Conservation (phyloP, 2,888 invertebrate genomes). For the Andrena bucephala region DNA sequence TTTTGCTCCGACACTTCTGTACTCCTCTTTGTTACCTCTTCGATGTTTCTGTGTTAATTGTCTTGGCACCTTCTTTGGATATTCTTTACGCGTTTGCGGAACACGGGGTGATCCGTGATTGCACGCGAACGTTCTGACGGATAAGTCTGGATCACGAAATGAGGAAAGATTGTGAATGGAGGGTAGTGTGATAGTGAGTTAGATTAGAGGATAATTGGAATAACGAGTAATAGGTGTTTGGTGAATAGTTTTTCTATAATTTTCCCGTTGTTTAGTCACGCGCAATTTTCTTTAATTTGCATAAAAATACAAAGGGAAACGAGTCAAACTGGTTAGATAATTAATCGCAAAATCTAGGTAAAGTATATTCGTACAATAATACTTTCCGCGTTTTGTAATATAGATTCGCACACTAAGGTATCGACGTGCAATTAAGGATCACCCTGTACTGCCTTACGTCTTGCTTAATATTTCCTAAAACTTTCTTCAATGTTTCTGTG, state of each 20-base stretch:
- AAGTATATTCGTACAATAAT: neutral
- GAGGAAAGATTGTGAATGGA: neutral
- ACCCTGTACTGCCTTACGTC: neutral
- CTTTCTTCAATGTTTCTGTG: neutral
- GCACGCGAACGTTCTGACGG: neutral
- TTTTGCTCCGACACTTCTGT: neutral
- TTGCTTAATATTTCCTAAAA: neutral
- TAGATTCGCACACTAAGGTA: neutral
- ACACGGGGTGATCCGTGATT: neutral
- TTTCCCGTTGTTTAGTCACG: no score
- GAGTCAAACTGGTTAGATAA: no score
- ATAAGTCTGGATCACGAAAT: neutral
- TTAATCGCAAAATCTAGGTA: neutral
- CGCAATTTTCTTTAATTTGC: no score
- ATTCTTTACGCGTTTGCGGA: neutral
- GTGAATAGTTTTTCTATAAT: no score
- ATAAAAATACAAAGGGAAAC: no score
- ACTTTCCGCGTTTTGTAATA: neutral
- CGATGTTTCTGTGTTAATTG: neutral
- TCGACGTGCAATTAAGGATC: neutral
- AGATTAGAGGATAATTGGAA: no score
- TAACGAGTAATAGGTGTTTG: no score
- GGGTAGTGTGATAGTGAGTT: neutral
- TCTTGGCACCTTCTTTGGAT: neutral
- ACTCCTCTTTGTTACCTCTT: neutral